Conservation (phyloP, 2,797 vertebrate species). For the Oreonectes daqikongensis region DNA sequence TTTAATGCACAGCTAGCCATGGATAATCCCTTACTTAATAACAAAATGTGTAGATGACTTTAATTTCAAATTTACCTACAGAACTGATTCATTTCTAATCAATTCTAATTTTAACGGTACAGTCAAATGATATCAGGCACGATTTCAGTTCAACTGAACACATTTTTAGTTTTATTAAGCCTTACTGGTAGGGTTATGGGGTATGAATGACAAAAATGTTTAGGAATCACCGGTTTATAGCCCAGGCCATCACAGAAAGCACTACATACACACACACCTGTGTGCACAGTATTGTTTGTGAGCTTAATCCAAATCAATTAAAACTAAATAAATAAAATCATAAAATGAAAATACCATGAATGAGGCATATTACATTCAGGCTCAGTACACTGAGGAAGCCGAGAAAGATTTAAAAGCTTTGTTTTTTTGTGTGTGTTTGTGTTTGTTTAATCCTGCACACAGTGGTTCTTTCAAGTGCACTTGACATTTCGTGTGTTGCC, state of each 20-base stretch:
- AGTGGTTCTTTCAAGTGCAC: slow-evolving; percentile 51
- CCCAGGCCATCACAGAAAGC: too few species aligned
- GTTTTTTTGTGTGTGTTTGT: slow-evolving; percentile 14
- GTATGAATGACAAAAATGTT: neutral
- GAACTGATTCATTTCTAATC: too few species aligned
- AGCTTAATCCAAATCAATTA: neutral
- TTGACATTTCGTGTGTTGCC: slow-evolving; percentile 58
- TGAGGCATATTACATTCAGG: neutral
- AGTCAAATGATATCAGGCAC: too few species aligned
- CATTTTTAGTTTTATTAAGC: neutral
- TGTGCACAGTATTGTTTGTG: neutral
- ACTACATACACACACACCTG: neutral
- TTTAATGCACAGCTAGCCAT: too few species aligned
- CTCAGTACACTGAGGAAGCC: slow-evolving; percentile 1
- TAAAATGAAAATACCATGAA: neutral
- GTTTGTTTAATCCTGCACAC: slow-evolving; percentile 43
- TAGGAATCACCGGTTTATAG: too few species aligned
- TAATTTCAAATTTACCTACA: too few species aligned
- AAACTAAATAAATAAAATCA: slow-evolving; percentile 9
- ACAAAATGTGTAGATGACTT: too few species aligned
- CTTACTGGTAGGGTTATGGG: too few species aligned
- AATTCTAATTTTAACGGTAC: too few species aligned
- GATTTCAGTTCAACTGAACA: too few species aligned
- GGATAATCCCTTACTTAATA: too few species aligned
- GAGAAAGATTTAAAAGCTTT: slow-evolving; percentile 6